A percentile compares a stretch with the other conserved stretches of the same genome.
These are phyloP conservation scores for Augochlorella aurata DNA, from an alignment of 2,888 invertebrate species.

Conservation along the genomic window DNA sequence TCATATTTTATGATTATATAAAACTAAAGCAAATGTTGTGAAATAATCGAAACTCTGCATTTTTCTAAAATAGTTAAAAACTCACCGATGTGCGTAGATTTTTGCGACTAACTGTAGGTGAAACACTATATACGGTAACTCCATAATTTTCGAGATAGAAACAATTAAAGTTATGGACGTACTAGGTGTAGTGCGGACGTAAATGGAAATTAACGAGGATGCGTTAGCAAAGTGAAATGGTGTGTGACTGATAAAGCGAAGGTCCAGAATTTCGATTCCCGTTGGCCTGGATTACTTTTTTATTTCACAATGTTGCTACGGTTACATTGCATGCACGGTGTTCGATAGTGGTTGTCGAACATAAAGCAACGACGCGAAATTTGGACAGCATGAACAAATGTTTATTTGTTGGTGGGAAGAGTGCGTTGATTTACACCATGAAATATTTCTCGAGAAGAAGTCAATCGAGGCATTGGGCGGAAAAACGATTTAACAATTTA, in stretches of 20 bases:
- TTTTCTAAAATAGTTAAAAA: too few species aligned
- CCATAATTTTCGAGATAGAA: background rate
- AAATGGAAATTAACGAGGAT: background rate
- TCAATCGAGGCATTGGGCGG: too few species aligned
- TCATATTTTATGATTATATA: too few species aligned
- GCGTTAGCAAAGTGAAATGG: constrained; percentile 5
- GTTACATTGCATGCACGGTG: background rate
- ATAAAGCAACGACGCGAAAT: background rate
- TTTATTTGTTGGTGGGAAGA: background rate
- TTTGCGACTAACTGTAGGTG: too few species aligned
- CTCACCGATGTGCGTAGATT: too few species aligned
- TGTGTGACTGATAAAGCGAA: background rate
- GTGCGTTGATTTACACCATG: too few species aligned
- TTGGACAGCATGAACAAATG: background rate
- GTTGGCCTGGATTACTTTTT: background rate
- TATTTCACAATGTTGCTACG: background rate
- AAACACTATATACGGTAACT: background rate
- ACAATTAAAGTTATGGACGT: background rate
- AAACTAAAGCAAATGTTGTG: too few species aligned
- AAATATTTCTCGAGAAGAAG: too few species aligned
- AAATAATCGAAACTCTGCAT: too few species aligned
- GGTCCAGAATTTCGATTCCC: background rate
- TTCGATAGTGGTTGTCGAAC: background rate
- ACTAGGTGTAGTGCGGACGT: background rate
- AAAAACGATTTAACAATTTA: too few species aligned